phyloP scores from a whole-genome alignment of 2,797 vertebrate genomes.

The Pseudocheirus occidentalis region DNA sequence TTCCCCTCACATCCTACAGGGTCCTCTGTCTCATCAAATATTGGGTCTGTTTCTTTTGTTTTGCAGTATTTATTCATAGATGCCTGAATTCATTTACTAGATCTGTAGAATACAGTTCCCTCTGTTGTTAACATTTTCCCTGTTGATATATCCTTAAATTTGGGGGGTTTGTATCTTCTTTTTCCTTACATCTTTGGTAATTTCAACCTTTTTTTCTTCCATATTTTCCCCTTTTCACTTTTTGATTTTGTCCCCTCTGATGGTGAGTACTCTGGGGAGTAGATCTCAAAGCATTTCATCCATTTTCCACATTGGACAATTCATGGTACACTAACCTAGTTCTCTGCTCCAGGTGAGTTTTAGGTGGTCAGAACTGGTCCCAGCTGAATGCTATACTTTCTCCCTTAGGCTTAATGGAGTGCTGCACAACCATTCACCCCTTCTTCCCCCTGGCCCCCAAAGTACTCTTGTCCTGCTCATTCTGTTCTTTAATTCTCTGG shows the following conservation, averaged over 20 bases:
- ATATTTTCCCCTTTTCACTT: neutral
- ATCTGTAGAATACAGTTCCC: neutral
- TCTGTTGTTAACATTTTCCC: neutral
- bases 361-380: neutral
- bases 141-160: neutral
- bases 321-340: neutral
- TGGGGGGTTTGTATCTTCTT: neutral
- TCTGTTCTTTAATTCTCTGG: neutral
- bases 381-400: neutral
- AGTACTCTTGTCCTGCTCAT: neutral
- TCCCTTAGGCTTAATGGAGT: neutral
- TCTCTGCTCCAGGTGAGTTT: neutral
- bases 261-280: neutral
- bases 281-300: neutral
- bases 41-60: neutral
- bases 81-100: neutral
- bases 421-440: neutral
- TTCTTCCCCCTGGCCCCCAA: neutral
- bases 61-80: neutral
- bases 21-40: neutral
- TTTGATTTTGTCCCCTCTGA: neutral
- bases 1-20: neutral
- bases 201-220: neutral
- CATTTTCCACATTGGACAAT: neutral
- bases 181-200: neutral